Conservation (phyloP, 2,888 invertebrate species). For the Diadegma fenestrale region DNA sequence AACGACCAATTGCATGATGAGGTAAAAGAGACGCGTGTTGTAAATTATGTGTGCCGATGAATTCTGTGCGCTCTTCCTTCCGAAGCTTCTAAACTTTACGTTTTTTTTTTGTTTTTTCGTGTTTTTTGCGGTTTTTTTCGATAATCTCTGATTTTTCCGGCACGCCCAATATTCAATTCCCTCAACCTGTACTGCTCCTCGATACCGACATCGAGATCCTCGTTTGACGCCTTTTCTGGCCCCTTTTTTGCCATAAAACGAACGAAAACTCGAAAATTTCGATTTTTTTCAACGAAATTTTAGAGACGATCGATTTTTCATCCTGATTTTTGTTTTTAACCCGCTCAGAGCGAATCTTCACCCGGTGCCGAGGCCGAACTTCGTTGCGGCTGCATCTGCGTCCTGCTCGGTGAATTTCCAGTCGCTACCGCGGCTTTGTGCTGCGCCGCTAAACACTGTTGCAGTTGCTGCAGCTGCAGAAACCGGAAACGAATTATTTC, state of each 20-base stretch:
- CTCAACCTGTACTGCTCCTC: slow-evolving; percentile 44
- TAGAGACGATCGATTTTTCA: slow-evolving; percentile 73
- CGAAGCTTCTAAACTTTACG: slow-evolving; percentile 54
- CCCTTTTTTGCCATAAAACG: slow-evolving; percentile 25
- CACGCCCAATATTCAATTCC: slow-evolving; percentile 57
- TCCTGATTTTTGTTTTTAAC: slow-evolving; percentile 74
- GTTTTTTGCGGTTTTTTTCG: slow-evolving; percentile 9
- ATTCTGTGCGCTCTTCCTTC: slow-evolving; percentile 59
- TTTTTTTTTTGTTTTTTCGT: neutral
- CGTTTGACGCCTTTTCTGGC: neutral
- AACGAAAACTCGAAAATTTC: slow-evolving; percentile 75
- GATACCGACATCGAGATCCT: slow-evolving; percentile 9
- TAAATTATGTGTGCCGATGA: slow-evolving; percentile 59
- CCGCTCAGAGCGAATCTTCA: slow-evolving; percentile 82
- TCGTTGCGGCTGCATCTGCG: slow-evolving; percentile 82
- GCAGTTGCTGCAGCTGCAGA: slow-evolving; percentile 81
- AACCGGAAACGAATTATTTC: neutral
- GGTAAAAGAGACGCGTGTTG: slow-evolving; percentile 37
- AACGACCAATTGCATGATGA: slow-evolving; percentile 23
- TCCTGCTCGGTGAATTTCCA: slow-evolving; percentile 79
- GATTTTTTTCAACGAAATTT: slow-evolving; percentile 34
- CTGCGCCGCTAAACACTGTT: slow-evolving; percentile 83
- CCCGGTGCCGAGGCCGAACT: slow-evolving; percentile 80
- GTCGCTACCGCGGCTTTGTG: slow-evolving; percentile 81
- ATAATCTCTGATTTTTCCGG: slow-evolving; percentile 31